phyloP scores from a whole-genome alignment of 1,140 invertebrate species.

The Yoshiicerus persimilis region DNA sequence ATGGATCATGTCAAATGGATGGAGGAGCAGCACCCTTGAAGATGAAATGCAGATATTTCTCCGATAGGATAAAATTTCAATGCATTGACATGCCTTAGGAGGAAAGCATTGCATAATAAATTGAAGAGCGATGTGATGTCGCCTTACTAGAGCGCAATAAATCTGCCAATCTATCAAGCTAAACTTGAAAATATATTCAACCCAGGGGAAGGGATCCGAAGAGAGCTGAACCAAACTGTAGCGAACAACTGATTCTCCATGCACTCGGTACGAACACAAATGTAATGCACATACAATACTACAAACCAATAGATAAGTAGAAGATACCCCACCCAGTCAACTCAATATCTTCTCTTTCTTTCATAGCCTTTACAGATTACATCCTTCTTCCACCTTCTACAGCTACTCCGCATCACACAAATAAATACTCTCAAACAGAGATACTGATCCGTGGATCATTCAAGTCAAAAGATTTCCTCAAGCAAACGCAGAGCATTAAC shows the following conservation, averaged over 20 bases:
- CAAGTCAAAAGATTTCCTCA: not conserved
- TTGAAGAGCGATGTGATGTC: conserved; percentile 36
- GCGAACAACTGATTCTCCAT: not conserved
- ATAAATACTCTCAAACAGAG: not conserved
- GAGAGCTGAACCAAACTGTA: not conserved
- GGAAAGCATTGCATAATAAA: conserved; percentile 39
- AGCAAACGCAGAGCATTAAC: not conserved
- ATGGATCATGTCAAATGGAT: conserved; percentile 12
- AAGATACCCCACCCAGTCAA: not conserved
- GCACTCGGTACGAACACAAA: not conserved
- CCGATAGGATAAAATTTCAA: not conserved
- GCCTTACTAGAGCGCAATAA: conserved; percentile 42
- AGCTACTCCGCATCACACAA: not conserved
- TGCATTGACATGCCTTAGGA: conserved; percentile 14
- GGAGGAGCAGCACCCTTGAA: conserved; percentile 1
- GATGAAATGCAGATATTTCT: conserved; percentile 22
- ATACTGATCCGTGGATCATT: not conserved
- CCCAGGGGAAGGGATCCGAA: conserved; percentile 38
- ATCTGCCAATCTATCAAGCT: conserved; percentile 49
- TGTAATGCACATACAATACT: not conserved
- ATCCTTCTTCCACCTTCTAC: not conserved
- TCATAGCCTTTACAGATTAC: not conserved
- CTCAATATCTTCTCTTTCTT: not conserved
- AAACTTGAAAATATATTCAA: conserved; percentile 50
- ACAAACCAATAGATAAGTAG: conserved; percentile 1